phyloP scores from a whole-genome alignment of 2,797 vertebrate species.

The Podargus strigoides region DNA sequence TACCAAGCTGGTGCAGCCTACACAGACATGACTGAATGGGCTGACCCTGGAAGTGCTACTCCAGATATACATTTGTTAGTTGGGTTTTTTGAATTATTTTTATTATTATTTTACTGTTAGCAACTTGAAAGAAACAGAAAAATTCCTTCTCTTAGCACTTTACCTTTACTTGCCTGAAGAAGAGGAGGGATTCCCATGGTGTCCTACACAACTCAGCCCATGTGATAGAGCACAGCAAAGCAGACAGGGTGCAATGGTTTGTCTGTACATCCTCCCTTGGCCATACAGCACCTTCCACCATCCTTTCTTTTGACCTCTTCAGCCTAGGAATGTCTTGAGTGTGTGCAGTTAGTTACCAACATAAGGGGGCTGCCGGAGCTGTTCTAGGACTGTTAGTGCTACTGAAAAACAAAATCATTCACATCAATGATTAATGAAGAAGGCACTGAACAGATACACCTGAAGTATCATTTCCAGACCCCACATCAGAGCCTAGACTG shows the following conservation, averaged over 20 bases:
- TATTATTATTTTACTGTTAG: not conserved
- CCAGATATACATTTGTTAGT: not conserved
- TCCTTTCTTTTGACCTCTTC: not conserved
- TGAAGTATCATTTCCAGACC: not conserved
- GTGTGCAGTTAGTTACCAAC: not conserved
- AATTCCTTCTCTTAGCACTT: not conserved
- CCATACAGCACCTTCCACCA: not conserved
- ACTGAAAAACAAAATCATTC: not conserved
- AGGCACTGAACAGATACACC: not conserved
- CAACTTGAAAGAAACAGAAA: not conserved
- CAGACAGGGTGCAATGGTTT: not conserved
- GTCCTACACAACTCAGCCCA: not conserved
- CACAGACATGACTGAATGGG: not conserved
- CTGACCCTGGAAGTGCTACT: not conserved
- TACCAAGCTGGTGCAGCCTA: not conserved
- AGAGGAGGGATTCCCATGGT: not conserved
- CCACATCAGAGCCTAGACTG: not conserved
- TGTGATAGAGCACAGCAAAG: not conserved
- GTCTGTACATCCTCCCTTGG: not conserved
- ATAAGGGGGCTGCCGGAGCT: not conserved
- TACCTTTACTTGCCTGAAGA: not conserved
- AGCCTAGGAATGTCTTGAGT: not conserved
- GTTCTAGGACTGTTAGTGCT: not conserved
- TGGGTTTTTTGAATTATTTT: no score
- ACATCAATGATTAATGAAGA: not conserved